phyloP scores from a whole-genome alignment of 2,888 invertebrate species.

The Hemaris fuciformis region DNA sequence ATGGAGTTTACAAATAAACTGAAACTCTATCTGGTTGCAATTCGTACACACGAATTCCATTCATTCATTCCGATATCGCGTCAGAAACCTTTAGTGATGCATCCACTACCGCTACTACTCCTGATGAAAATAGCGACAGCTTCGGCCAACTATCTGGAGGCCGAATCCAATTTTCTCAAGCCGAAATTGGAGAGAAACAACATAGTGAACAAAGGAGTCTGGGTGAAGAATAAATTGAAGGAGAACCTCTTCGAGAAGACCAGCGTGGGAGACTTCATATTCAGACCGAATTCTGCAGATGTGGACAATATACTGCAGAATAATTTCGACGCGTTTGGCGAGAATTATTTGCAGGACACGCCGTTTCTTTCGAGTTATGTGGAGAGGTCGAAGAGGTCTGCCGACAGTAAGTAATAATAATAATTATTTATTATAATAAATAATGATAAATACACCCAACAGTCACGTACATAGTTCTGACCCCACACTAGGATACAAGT shows the following conservation, averaged over 20 bases:
- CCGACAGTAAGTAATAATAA: conserved; percentile 54
- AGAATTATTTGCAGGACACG: conserved; percentile 35
- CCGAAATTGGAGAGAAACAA: conserved; percentile 57
- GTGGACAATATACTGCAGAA: conserved; percentile 49
- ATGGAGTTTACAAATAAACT: conserved; percentile 50
- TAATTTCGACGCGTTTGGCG: conserved; percentile 46
- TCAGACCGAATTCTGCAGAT: conserved; percentile 54
- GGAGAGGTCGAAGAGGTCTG: conserved; percentile 52
- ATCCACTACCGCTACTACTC: conserved; percentile 37
- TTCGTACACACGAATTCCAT: conserved; percentile 42
- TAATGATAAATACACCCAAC: no score
- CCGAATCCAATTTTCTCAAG: conserved; percentile 38
- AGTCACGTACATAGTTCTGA: no score
- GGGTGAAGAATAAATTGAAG: conserved; percentile 41
- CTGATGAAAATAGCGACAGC: conserved; percentile 27
- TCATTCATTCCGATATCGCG: conserved; percentile 33
- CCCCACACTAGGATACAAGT: no score
- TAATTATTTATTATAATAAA: no score
- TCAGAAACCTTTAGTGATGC: no score
- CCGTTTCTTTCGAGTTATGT: conserved; percentile 45
- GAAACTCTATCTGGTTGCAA: conserved; percentile 33
- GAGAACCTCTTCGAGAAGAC: conserved; percentile 32
- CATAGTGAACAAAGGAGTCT: conserved; percentile 60
- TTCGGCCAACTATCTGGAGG: conserved; percentile 33
- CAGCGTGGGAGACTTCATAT: conserved; percentile 48